These are phyloP conservation scores for Pedicia rivosa DNA, from an alignment of 2,888 invertebrate genomes.

Conservation along the genomic window DNA sequence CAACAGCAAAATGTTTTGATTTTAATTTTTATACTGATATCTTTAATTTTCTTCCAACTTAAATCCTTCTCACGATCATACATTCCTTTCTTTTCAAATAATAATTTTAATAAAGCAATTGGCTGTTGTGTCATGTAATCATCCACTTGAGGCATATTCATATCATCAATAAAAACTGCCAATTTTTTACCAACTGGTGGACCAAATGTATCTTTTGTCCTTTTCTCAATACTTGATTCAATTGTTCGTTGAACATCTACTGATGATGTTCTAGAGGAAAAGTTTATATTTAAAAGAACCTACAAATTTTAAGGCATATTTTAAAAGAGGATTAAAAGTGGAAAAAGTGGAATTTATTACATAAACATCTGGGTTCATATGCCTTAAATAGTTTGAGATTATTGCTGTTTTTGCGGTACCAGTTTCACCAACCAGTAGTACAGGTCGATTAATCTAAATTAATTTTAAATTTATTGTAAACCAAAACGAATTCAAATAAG, in stretches of 20 bases:
- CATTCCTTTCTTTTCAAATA: constrained; percentile 79
- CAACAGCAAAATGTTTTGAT: no score
- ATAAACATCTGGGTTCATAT: constrained; percentile 47
- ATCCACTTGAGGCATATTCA: constrained; percentile 80
- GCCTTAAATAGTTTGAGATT: constrained; percentile 61
- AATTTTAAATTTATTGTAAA: no score
- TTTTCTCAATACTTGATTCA: constrained; percentile 76
- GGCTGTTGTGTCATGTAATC: constrained; percentile 86
- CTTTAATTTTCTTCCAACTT: constrained; percentile 76
- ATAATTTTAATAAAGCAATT: constrained; percentile 73
- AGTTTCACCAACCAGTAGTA: constrained; percentile 76
- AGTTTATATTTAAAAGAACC: constrained; percentile 71
- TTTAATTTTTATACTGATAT: no score
- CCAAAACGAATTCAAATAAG: constrained; percentile 3
- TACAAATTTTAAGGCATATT: constrained; percentile 22
- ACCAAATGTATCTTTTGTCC: constrained; percentile 79
- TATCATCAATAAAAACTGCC: constrained; percentile 81
- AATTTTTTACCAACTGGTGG: constrained; percentile 82
- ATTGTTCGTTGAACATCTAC: constrained; percentile 78
- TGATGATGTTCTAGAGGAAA: constrained; percentile 81
- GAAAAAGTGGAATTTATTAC: no score
- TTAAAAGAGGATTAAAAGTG: not conserved
- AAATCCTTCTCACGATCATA: constrained; percentile 81
- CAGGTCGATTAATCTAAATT: constrained; percentile 53
- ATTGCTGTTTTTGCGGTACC: constrained; percentile 89